phyloP scores from a whole-genome alignment of 1,140 invertebrate species.

The Platyura marginata region DNA sequence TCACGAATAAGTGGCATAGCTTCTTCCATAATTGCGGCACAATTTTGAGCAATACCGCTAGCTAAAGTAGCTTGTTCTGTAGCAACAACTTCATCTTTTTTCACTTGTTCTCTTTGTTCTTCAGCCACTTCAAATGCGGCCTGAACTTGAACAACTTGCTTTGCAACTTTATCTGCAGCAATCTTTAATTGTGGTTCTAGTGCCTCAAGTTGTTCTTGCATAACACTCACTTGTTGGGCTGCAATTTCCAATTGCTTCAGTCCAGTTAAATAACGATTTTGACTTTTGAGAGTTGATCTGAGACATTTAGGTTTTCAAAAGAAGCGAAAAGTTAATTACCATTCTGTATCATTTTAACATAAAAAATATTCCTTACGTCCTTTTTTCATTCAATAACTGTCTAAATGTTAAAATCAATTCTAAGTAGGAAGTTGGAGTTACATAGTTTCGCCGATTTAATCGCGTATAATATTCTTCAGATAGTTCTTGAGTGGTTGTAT shows the following conservation, averaged over 20 bases:
- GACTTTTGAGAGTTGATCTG: conserved; percentile 37
- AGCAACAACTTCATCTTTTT: conserved; percentile 42
- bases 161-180: conserved; percentile 40
- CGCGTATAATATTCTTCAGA: conserved; percentile 54
- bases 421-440: conserved; percentile 87
- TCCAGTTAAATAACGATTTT: conserved; percentile 66
- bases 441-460: conserved; percentile 64
- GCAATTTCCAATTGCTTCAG: conserved; percentile 74
- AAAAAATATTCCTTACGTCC: conserved; percentile 49
- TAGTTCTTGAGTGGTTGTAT: conserved; percentile 62
- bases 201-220: conserved; percentile 68
- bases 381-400: conserved; percentile 54
- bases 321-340: too few relatives aligned
- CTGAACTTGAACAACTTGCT: conserved; percentile 44
- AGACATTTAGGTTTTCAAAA: too few relatives aligned
- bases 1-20: conserved; percentile 82
- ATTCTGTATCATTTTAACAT: too few relatives aligned
- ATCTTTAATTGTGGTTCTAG: conserved; percentile 77
- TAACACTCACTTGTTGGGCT: conserved; percentile 59
- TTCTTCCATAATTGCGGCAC: conserved; percentile 82
- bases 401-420: conserved; percentile 87
- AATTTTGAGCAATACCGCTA: conserved; percentile 86
- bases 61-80: conserved; percentile 54
- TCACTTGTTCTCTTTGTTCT: conserved; percentile 29
- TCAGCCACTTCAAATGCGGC: conserved; percentile 42